Percentiles rank a stretch among this genome's conserved stretches.
Conservation (phyloP, 2,888 invertebrate species). For the Heteromyza rotundicornis region DNA sequence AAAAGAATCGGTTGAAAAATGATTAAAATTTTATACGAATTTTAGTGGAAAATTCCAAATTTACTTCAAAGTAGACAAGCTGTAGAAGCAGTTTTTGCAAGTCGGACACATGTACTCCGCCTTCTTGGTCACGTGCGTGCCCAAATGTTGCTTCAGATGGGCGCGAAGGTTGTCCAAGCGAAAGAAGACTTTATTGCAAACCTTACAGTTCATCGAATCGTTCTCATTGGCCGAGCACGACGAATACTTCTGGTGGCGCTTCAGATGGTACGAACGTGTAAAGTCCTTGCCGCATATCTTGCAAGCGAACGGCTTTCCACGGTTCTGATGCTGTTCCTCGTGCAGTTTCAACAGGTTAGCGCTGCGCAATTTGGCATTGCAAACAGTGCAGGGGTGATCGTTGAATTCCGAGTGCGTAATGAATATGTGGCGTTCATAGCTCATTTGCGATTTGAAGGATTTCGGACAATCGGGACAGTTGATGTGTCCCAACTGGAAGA, state of each 20-base stretch:
- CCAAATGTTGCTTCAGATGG: slow-evolving; percentile 74
- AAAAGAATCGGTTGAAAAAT: slow-evolving; percentile 9
- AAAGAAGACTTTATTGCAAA: slow-evolving; percentile 58
- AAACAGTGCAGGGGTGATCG: slow-evolving; percentile 71
- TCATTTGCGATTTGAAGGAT: slow-evolving; percentile 73
- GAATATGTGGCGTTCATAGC: slow-evolving; percentile 70
- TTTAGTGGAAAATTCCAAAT: slow-evolving; percentile 19
- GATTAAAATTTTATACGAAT: neutral
- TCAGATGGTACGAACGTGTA: slow-evolving; percentile 79
- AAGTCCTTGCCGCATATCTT: slow-evolving; percentile 74
- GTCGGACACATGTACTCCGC: slow-evolving; percentile 69
- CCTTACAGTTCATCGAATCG: slow-evolving; percentile 59
- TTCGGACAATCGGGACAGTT: slow-evolving; percentile 72
- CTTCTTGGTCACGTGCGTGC: slow-evolving; percentile 65
- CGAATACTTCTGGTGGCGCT: slow-evolving; percentile 56
- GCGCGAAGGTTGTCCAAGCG: slow-evolving; percentile 75
- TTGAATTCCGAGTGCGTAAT: slow-evolving; percentile 74
- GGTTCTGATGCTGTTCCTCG: slow-evolving; percentile 69
- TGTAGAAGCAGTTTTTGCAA: slow-evolving; percentile 73
- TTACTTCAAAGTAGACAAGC: slow-evolving; percentile 66
- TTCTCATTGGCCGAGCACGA: slow-evolving; percentile 54
- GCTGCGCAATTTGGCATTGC: slow-evolving; percentile 71
- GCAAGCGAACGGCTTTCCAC: slow-evolving; percentile 70
- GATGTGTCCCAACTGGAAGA: slow-evolving; percentile 57
- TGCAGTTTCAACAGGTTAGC: slow-evolving; percentile 71